Evolutionary conservation across 2,888 invertebrate species (phyloP).

Genomic region (Spicauda simplicius): DNA sequence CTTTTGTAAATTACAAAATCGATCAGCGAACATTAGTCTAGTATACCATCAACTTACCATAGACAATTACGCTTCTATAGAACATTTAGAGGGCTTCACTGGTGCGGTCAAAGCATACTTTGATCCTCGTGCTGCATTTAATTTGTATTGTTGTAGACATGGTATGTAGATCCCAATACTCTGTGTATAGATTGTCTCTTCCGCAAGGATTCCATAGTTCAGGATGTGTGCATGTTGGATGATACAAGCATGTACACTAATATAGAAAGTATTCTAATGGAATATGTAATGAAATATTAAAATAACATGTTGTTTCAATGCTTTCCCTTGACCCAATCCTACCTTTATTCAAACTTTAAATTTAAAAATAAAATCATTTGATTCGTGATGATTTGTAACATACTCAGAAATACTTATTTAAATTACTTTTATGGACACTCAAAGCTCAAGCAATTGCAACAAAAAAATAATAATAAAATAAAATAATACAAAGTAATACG

Average conservation of each 20-base stretch:
- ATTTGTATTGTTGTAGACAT: slow-evolving; percentile 75
- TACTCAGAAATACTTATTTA: too few relatives aligned
- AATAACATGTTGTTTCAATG: slow-evolving; percentile 28
- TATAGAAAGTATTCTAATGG: slow-evolving; percentile 84
- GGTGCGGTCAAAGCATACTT: slow-evolving; percentile 58
- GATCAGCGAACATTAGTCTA: slow-evolving; percentile 24
- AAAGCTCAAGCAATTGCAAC: too few relatives aligned
- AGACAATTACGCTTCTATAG: slow-evolving; percentile 65
- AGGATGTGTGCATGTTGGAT: slow-evolving; percentile 56
- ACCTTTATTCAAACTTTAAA: too few relatives aligned
- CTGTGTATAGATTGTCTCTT: slow-evolving; percentile 57
- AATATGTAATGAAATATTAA: slow-evolving; percentile 70
- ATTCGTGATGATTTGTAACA: too few relatives aligned
- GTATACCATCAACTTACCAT: slow-evolving; percentile 42
- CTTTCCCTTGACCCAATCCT: neutral
- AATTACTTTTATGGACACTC: too few relatives aligned
- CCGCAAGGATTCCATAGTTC: slow-evolving; percentile 44
- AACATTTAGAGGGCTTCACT: slow-evolving; percentile 69
- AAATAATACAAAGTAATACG: too few relatives aligned
- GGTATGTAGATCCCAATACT: slow-evolving; percentile 64
- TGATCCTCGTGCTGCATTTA: slow-evolving; percentile 75
- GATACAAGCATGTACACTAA: slow-evolving; percentile 75
- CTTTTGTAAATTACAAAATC: slow-evolving; percentile 14
- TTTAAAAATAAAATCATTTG: too few relatives aligned
- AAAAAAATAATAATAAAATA: too few relatives aligned